Evolutionary conservation across 1,140 invertebrate species (phyloP).

Genomic region (Brachionus koreanus): DNA sequence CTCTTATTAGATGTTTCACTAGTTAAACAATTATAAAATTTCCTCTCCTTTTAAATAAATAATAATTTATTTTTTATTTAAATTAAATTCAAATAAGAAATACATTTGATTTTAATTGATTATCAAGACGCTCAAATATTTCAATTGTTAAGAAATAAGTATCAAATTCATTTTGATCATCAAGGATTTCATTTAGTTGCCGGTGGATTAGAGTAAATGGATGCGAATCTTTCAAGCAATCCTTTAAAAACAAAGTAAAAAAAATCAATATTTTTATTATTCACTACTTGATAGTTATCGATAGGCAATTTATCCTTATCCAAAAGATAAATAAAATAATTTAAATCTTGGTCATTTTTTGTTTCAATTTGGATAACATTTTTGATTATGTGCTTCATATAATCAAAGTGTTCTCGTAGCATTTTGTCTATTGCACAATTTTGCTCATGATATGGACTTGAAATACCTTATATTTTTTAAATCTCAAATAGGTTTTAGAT

Average conservation of each 20-base stretch:
- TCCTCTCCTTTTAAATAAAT: background rate
- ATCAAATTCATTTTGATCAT: slow-evolving; percentile 28
- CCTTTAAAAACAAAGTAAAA: background rate
- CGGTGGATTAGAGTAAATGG: background rate
- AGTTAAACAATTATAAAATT: background rate
- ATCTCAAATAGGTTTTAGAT: background rate
- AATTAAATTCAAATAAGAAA: background rate
- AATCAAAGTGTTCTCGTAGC: background rate
- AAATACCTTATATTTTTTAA: background rate
- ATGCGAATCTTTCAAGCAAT: background rate
- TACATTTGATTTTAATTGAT: background rate
- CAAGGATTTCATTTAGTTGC: slow-evolving; percentile 28
- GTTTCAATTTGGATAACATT: background rate
- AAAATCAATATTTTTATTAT: background rate
- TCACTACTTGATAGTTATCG: background rate
- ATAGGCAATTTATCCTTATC: slow-evolving; percentile 20
- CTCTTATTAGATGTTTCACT: background rate
- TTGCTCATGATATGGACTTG: slow-evolving; percentile 20
- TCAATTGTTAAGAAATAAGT: slow-evolving; percentile 16
- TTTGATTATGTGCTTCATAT: background rate
- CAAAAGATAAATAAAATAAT: slow-evolving; percentile 14
- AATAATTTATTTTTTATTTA: background rate
- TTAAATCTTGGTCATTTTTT: slow-evolving; percentile 14
- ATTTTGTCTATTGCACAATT: background rate
- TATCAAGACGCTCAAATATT: background rate